Evolutionary conservation across 2,797 vertebrate genomes (phyloP).

Genomic region (Arremon brunneinucha): DNA sequence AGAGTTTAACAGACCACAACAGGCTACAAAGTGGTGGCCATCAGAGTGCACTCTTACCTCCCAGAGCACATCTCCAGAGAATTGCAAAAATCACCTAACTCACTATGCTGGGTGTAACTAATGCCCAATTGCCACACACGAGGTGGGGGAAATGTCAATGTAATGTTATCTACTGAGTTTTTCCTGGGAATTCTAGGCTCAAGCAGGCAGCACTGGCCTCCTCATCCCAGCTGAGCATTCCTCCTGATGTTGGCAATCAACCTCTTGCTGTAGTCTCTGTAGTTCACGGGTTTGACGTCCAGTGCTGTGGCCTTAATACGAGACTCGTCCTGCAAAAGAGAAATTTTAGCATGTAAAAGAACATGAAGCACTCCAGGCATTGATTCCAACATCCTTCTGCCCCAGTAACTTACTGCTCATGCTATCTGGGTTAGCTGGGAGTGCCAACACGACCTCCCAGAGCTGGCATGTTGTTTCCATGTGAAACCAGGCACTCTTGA

Average conservation of each 20-base stretch:
- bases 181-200: background rate
- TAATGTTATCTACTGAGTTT: background rate
- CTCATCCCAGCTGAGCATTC: conserved; percentile 73
- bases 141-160: background rate
- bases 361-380: background rate
- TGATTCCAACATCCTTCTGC: background rate
- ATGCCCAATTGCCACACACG: background rate
- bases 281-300: conserved; percentile 90
- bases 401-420: background rate
- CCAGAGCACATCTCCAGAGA: background rate
- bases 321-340: conserved; percentile 87
- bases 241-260: conserved; percentile 88
- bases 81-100: background rate
- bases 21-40: background rate
- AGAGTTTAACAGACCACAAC: background rate
- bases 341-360: background rate
- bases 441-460: background rate
- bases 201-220: background rate
- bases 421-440: background rate
- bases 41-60: background rate
- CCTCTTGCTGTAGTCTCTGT: conserved; percentile 89
- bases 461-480: background rate
- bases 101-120: background rate
- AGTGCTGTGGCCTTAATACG: conserved; percentile 91
- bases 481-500: background rate